Base-by-base conservation (phyloP, 2,797 vertebrate species). In the Alcedo quadribrachys region DNA sequence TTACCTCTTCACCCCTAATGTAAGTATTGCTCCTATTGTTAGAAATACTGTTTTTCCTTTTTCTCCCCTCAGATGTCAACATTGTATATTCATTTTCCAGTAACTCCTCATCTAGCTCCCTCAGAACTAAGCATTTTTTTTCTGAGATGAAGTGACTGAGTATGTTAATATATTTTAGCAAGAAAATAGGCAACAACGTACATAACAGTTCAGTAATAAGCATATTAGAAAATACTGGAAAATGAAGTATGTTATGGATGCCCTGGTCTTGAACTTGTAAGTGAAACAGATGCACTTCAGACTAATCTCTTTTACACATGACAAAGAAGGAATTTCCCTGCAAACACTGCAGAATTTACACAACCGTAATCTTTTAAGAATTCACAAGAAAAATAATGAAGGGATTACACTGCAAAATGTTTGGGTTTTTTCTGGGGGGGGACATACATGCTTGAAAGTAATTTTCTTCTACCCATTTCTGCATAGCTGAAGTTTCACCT, bases 1-100 rank as follows among this genome's bases (percentile, higher is more conserved):
- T 51, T 98, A 99, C 92, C 98, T 99, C 76, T 99, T 99, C 92
- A 99, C 98, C 35, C 99, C 99, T 43, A 77, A 99, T 0, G 99
- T 99, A 93, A 98, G 98, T 97, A 91, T 60, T 67, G 37, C 35
- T 28, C 30, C 42, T 45, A 11, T 7, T 12, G 25, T 37, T 17
- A 80, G 20, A 74, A 81, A 48, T 14, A 42, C 2, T 68, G 9
- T 10, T 73, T 69, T 83, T 50, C 51, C 51, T 60, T 78, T 43
- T 58, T 25, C 5, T 51, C 8, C 9, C 8, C 42, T 67, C 58
- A 35, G 42, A 65, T 75, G 33, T 85, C 51, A 73, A 66, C 4
- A 18, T 22, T 30, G 4, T 11, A n/a, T 33, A 46, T 16, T 70
- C 4, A 17, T 60, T 92, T 87, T 63, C 22, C 35, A 94, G 60